A percentile compares a stretch with the other conserved stretches of the same genome.
Evolutionary conservation across 2,888 invertebrate species (phyloP).

Genomic region (Crioceris asparagi): DNA sequence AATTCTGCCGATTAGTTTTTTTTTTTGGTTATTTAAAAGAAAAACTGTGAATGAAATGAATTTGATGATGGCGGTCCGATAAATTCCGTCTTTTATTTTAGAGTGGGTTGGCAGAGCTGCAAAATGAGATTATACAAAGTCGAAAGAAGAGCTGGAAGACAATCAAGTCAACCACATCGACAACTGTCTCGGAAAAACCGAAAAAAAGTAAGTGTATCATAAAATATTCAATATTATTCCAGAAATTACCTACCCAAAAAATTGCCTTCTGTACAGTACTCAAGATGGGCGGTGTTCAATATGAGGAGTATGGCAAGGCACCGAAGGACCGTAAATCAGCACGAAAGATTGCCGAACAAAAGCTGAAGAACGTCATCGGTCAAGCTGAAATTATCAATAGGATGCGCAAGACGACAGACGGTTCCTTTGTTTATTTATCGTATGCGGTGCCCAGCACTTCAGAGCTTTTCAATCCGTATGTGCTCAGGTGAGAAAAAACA

Average conservation of each 20-base stretch:
- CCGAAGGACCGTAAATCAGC: neutral
- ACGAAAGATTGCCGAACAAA: neutral
- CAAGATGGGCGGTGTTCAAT: conserved; percentile 7
- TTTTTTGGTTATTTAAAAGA: too few relatives aligned
- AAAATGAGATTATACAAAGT: conserved; percentile 7
- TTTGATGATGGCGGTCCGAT: too few relatives aligned
- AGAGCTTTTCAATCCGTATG: conserved; percentile 64
- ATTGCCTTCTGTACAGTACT: too few relatives aligned
- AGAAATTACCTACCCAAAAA: too few relatives aligned
- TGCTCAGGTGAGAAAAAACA: conserved; percentile 50
- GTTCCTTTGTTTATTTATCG: conserved; percentile 65
- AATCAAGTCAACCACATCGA: neutral
- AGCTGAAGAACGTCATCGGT: conserved; percentile 30
- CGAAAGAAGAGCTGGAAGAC: conserved; percentile 4
- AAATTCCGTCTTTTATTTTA: conserved; percentile 8
- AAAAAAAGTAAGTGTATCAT: neutral
- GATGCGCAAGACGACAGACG: conserved; percentile 45
- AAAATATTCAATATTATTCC: too few relatives aligned
- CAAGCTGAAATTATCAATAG: conserved; percentile 41
- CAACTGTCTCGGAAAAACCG: neutral
- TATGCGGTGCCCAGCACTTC: conserved; percentile 63
- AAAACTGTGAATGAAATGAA: too few relatives aligned
- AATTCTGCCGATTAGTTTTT: too few relatives aligned
- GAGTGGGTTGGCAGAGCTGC: conserved; percentile 17
- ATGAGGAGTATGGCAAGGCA: conserved; percentile 5